A percentile compares a stretch with the other conserved stretches of the same genome.
phyloP scores from a whole-genome alignment of 2,113 vertebrate genomes.

The Microcebus ravelobensis region DNA sequence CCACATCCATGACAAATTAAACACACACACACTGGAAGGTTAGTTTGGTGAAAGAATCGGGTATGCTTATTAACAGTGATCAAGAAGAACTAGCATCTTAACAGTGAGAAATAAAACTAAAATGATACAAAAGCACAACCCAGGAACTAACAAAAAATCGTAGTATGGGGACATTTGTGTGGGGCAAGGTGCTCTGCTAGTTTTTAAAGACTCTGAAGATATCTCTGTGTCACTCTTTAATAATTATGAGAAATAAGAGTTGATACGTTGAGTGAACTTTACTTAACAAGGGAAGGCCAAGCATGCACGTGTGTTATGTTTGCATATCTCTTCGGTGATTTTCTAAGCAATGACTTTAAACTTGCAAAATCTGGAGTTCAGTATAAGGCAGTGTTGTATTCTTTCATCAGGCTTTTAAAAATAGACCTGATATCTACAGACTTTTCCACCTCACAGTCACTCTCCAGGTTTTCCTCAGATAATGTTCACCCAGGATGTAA shows the following conservation, averaged over 20 bases:
- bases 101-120: not conserved
- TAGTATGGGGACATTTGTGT: not conserved
- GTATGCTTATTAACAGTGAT: not conserved
- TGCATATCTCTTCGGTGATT: not conserved
- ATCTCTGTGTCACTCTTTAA: not conserved
- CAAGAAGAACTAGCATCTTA: not conserved
- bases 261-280: not conserved
- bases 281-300: not conserved
- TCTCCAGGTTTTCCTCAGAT: not conserved
- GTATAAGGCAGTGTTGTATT: not conserved
- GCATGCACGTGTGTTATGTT: not conserved
- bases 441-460: not conserved
- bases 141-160: not conserved
- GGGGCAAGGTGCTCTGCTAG: not conserved
- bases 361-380: slow-evolving; percentile 11
- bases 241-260: not conserved
- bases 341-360: slow-evolving; percentile 23
- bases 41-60: not conserved
- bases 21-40: not conserved
- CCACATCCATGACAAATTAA: not conserved
- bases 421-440: not conserved
- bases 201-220: not conserved
- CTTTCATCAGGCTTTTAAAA: slow-evolving; percentile 12
- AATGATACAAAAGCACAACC: not conserved
- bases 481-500: not conserved